A percentile compares a stretch with the other conserved stretches of the same genome.
Conservation (phyloP, 1,140 invertebrate genomes). For the Lithobius niger region DNA sequence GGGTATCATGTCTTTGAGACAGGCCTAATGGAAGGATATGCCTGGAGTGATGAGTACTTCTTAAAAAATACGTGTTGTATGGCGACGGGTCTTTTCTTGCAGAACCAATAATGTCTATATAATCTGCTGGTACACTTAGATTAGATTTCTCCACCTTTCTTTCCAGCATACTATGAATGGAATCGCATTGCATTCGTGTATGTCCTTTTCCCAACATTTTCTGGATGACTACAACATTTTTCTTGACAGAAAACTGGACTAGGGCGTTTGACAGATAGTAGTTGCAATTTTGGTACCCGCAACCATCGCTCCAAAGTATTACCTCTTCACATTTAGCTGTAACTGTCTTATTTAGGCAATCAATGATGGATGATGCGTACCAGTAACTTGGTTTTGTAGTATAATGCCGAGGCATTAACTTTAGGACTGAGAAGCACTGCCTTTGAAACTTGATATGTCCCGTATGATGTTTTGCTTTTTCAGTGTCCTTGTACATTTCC, state of each 20-base stretch:
- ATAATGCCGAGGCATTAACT: slow-evolving; percentile 29
- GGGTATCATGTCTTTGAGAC: background rate
- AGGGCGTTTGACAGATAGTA: background rate
- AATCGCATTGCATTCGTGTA: slow-evolving; percentile 2
- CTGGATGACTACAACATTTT: slow-evolving; percentile 2
- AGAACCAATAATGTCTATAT: background rate
- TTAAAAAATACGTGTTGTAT: slow-evolving; percentile 4
- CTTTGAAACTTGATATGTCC: background rate
- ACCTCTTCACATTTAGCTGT: slow-evolving; percentile 4
- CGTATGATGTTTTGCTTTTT: background rate
- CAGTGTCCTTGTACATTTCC: background rate
- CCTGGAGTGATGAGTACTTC: background rate
- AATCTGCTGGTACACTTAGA: background rate
- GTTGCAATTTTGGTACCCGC: slow-evolving; percentile 7
- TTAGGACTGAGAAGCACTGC: no score
- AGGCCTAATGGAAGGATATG: background rate
- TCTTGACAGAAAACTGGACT: background rate
- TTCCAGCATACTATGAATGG: slow-evolving; percentile 2
- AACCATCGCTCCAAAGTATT: slow-evolving; percentile 19
- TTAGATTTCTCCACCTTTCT: background rate
- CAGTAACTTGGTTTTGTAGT: slow-evolving; percentile 33
- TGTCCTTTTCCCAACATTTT: slow-evolving; percentile 1
- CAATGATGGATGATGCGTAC: slow-evolving; percentile 26
- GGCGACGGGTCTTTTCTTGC: background rate
- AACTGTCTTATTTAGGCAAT: slow-evolving; percentile 20